A percentile compares a stretch with the other conserved stretches of the same genome.
Conservation (phyloP, 2,797 vertebrate genomes). For the Cyprinella venusta region DNA sequence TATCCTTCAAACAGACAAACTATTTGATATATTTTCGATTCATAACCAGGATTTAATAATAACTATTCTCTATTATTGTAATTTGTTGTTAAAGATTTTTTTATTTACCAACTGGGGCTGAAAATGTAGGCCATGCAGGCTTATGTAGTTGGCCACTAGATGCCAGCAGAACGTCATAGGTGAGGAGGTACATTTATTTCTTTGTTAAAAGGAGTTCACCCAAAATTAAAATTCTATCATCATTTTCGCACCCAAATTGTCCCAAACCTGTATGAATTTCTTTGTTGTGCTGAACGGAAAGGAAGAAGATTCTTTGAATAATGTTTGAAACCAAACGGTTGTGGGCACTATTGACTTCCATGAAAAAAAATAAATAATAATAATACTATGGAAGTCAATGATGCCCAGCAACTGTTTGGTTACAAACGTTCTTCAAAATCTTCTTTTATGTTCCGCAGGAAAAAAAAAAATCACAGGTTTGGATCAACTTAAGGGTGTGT, state of each 20-base stretch:
- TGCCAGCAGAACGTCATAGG: neutral
- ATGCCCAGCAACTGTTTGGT: neutral
- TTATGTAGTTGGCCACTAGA: slow-evolving; percentile 4
- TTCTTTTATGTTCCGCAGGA: neutral
- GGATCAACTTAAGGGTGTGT: neutral
- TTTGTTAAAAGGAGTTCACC: neutral
- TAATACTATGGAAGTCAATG: neutral
- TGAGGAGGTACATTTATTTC: neutral
- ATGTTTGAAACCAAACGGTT: too few relatives aligned
- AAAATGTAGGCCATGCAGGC: neutral
- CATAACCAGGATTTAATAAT: neutral
- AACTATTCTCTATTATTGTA: neutral
- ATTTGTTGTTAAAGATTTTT: neutral
- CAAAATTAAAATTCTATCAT: neutral
- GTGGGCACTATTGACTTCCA: too few relatives aligned
- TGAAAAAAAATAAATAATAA: too few relatives aligned
- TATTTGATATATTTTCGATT: neutral
- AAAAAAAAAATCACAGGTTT: neutral
- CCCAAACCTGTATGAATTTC: neutral
- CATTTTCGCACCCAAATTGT: neutral
- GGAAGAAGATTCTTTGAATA: too few relatives aligned
- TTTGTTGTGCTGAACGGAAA: neutral
- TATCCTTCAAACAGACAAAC: neutral
- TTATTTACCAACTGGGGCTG: neutral
- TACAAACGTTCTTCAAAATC: neutral